phyloP scores from a whole-genome alignment of 2,113 vertebrate genomes.

The Hemichromis elongatus region DNA sequence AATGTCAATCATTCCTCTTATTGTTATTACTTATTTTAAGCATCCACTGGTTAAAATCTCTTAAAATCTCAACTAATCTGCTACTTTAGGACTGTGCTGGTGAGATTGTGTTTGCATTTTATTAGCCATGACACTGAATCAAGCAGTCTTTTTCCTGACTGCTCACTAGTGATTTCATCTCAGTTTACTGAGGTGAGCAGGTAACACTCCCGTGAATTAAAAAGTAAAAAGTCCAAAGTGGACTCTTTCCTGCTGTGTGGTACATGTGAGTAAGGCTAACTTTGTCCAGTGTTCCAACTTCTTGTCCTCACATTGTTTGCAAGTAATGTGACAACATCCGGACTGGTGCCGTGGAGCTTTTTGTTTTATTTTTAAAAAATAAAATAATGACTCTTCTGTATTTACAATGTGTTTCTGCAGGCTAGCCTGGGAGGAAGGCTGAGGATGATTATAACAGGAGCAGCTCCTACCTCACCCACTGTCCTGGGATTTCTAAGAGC shows the following conservation, averaged over 20 bases:
- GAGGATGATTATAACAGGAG: conserved; percentile 95
- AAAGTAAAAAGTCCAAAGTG: not conserved
- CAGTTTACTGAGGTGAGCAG: not conserved
- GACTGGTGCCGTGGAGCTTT: not conserved
- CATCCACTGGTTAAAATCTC: not conserved
- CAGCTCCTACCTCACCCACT: conserved; percentile 86
- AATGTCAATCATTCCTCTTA: not conserved
- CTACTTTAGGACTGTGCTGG: not conserved
- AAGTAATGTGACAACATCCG: not conserved
- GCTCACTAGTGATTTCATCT: not conserved
- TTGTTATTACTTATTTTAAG: not conserved
- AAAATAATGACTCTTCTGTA: not conserved
- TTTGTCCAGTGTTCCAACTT: not conserved
- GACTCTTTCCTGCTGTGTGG: not conserved
- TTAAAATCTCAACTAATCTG: not conserved
- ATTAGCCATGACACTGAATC: not conserved
- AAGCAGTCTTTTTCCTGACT: not conserved
- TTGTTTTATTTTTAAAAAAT: not conserved
- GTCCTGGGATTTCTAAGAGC: conserved; percentile 93
- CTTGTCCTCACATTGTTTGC: not conserved
- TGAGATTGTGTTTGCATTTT: not conserved
- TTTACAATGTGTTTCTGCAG: conserved; percentile 58
- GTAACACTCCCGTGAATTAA: not conserved
- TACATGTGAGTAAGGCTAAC: not conserved
- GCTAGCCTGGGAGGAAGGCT: conserved; percentile 87